Conservation (phyloP, 37 sponge, comb jelly and placozoan species). For the Halisarca cf. caerulea region DNA sequence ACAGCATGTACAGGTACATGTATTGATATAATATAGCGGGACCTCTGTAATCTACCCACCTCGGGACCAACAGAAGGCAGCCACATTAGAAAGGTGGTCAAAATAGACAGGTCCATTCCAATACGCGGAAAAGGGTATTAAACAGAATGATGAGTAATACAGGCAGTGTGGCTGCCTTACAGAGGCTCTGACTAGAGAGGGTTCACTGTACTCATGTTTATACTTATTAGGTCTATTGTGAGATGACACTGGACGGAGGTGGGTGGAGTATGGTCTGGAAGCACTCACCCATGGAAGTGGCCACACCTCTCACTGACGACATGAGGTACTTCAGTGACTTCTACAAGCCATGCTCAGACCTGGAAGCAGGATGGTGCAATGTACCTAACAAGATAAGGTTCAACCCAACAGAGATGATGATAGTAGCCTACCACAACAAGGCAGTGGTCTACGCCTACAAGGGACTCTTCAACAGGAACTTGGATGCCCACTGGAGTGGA, state of each 20-base stretch:
- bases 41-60: too few relatives aligned
- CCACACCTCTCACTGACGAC: neutral
- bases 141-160: too few relatives aligned
- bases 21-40: too few relatives aligned
- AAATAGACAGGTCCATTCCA: too few relatives aligned
- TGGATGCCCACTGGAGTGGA: slow-evolving; percentile 18
- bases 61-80: too few relatives aligned
- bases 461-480: slow-evolving; percentile 16
- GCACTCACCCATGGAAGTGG: neutral
- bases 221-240: neutral
- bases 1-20: too few relatives aligned
- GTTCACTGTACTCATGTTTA: too few relatives aligned
- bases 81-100: too few relatives aligned
- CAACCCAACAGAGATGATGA: slow-evolving; percentile 20
- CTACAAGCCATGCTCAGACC: slow-evolving; percentile 17
- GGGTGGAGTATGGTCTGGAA: slow-evolving; percentile 9
- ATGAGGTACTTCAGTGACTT: slow-evolving; percentile 12
- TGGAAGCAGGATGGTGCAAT: slow-evolving; percentile 6
- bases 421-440: slow-evolving; percentile 19
- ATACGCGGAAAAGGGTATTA: too few relatives aligned
- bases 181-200: too few relatives aligned
- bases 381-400: neutral
- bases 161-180: too few relatives aligned
- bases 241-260: neutral
- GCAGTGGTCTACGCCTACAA: neutral